A percentile compares a stretch with the other conserved stretches of the same genome.
These are phyloP conservation scores for Sciurus carolinensis DNA, from an alignment of 2,797 vertebrate species.

Conservation along the genomic window DNA sequence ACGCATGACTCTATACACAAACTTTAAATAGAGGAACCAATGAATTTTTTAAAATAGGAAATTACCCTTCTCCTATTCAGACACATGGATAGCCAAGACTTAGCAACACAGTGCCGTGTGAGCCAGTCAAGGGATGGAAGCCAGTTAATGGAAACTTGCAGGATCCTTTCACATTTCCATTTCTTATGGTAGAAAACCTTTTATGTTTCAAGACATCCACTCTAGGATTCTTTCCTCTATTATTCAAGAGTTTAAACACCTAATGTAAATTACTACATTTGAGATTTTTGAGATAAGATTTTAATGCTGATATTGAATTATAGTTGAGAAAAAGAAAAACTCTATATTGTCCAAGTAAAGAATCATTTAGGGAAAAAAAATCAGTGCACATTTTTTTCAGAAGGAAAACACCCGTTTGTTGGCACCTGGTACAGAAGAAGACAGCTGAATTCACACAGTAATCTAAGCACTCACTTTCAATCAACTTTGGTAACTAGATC, in stretches of 20 bases:
- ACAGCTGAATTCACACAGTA: not conserved
- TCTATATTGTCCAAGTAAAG: constrained; percentile 70
- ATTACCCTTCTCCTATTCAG: constrained; percentile 33
- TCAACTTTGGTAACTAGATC: constrained; percentile 80
- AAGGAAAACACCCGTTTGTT: constrained; percentile 72
- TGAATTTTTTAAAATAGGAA: constrained; percentile 74
- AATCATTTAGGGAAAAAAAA: constrained; percentile 78
- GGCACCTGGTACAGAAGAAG: constrained; percentile 68
- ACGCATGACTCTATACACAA: constrained; percentile 71
- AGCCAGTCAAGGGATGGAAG: not conserved
- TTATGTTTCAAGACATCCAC: not conserved
- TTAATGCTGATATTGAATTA: constrained; percentile 71
- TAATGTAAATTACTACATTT: constrained; percentile 30
- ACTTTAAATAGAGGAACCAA: constrained; percentile 75
- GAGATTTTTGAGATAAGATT: constrained; percentile 60
- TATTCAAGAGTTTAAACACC: constrained; percentile 29
- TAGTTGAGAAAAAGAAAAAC: constrained; percentile 15
- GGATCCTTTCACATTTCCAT: not conserved
- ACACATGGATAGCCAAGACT: constrained; percentile 59
- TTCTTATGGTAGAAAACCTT: constrained; percentile 58
- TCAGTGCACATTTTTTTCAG: constrained; percentile 75
- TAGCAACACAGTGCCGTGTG: not conserved
- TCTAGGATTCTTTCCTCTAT: not conserved
- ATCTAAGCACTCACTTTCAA: constrained; percentile 79
- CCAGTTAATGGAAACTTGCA: constrained; percentile 19